These are phyloP conservation scores for Callyntrura sp. DNA, from an alignment of 2,888 invertebrate species.

Conservation along the genomic window DNA sequence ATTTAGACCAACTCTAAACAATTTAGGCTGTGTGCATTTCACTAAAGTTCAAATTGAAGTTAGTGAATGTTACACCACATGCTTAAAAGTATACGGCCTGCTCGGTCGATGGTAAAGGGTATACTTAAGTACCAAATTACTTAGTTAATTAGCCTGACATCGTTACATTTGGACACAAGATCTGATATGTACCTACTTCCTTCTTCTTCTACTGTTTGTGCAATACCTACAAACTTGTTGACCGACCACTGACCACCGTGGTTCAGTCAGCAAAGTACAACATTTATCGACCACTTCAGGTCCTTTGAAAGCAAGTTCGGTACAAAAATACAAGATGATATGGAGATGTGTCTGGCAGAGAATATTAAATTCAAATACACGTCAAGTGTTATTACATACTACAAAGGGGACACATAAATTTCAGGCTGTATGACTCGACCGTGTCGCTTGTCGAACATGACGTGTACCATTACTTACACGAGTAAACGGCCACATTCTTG, in stretches of 20 bases:
- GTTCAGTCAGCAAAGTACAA: not conserved
- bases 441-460: constrained; percentile 39
- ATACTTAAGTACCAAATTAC: constrained; percentile 12
- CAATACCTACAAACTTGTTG: constrained; percentile 42
- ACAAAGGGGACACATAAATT: constrained; percentile 44
- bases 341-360: constrained; percentile 28
- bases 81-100: too few relatives aligned
- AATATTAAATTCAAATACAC: constrained; percentile 50
- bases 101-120: too few relatives aligned
- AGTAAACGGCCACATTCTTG: constrained; percentile 63
- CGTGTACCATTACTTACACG: not conserved
- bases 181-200: not conserved
- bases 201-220: constrained; percentile 60
- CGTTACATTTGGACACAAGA: constrained; percentile 57
- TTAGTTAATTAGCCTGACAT: constrained; percentile 69
- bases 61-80: not conserved
- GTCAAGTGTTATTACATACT: constrained; percentile 36
- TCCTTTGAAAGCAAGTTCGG: constrained; percentile 5
- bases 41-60: not conserved
- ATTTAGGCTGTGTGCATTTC: not conserved
- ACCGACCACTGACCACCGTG: too few relatives aligned
- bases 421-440: constrained; percentile 5
- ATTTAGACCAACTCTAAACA: constrained; percentile 13
- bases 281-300: constrained; percentile 39
- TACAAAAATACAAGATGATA: not conserved